Evolutionary conservation across 2,888 invertebrate genomes (phyloP).

Genomic region (Caenorhabditis sp.): DNA sequence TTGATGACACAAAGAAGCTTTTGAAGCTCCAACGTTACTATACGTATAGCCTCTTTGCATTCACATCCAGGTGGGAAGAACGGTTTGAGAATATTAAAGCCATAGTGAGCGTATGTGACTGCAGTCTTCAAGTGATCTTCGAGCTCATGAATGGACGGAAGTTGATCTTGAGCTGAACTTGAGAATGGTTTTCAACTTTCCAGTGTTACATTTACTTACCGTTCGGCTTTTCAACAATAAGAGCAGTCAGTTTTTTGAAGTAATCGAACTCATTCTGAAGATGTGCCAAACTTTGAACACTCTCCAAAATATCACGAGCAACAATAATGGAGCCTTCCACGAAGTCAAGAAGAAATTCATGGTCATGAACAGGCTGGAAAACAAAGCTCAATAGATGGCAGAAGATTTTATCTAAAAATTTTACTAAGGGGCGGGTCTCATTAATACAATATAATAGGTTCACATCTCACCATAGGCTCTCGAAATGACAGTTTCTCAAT

Average conservation of each 20-base stretch:
- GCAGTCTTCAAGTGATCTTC: constrained; percentile 1
- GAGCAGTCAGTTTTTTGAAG: constrained; percentile 8
- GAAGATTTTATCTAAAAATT: neutral
- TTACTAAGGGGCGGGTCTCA: neutral
- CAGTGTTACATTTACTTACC: neutral
- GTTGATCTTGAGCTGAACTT: neutral
- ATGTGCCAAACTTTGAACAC: constrained; percentile 37
- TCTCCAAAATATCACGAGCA: constrained; percentile 39
- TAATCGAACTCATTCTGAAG: constrained; percentile 36
- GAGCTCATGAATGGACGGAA: constrained; percentile 19
- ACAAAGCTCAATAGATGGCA: neutral
- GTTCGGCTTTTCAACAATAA: neutral
- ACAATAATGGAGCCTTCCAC: constrained; percentile 31
- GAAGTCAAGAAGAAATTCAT: constrained; percentile 23
- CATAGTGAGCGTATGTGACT: constrained; percentile 26
- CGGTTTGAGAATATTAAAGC: constrained; percentile 30
- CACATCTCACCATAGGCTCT: too few relatives aligned
- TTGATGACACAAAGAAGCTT: constrained; percentile 17
- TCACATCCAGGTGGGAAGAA: constrained; percentile 24
- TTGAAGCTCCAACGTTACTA: constrained; percentile 32
- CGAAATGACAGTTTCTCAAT: neutral
- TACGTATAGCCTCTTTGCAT: constrained; percentile 21
- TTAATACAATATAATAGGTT: too few relatives aligned
- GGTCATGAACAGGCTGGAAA: constrained; percentile 32
- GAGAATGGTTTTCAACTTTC: neutral